Evolutionary conservation across 2,888 invertebrate genomes (phyloP), one percentile per base, ranked within the genome.

Genomic region (Tipula lateralis): DNA sequence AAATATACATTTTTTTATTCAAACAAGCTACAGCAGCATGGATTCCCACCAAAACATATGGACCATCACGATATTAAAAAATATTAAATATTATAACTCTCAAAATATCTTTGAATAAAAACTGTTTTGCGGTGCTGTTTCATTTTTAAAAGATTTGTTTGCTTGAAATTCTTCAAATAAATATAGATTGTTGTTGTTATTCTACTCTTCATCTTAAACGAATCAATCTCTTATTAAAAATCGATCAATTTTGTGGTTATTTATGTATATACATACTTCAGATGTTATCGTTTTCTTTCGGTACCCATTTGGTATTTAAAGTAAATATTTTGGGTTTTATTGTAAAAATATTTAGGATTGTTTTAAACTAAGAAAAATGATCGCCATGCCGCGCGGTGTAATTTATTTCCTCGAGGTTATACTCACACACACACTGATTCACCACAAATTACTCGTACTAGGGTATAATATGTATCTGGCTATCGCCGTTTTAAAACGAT

Each of bases 251-350:
- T 66, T 66, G 66, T 66, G 19, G 66, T 66, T 66, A 24, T 66
- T 66, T 66, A 66, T 66, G 24, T 24, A 19, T 9, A 66, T 66
- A 19, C 66, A 66, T 24, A 16, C 24, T 66, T 66, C 19, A 24
- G 66, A 66, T 66, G 66, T 66, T 66, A 66, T 66, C 66, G 66
- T 19, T 19, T 9, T 24, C 66, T 66, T 66, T 19, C 66, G 66
- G 66, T 66, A 66, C 24, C 66, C 66, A 66, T 66, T 66, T 19
- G 66, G 66, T 66, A 66, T 66, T 66, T 66, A 66, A 66, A 66
- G 66, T 66, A 66, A 66, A 66, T 66, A 66, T 66, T 66, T 66
- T 66, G 66, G 66, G 66, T 66, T 66, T 66, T 66, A 66, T 66
- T 66, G 66, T 66, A 66, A 66, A 50, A 66, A 66, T 66, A 66